These are phyloP conservation scores for Cordilura impudica DNA, from an alignment of 2,888 invertebrate genomes.

Conservation along the genomic window DNA sequence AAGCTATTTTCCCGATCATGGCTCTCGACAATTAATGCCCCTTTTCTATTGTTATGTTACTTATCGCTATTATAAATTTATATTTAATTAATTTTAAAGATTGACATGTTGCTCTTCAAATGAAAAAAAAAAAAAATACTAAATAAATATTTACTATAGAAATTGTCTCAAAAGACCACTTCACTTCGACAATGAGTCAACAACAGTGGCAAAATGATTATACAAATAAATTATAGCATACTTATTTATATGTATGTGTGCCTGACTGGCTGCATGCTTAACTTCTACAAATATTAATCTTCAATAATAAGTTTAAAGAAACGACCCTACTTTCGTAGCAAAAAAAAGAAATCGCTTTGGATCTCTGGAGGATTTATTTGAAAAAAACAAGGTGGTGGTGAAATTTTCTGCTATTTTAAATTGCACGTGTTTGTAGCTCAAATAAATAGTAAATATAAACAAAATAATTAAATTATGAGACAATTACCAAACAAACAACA, in stretches of 20 bases:
- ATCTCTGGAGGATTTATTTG: not conserved
- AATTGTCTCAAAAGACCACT: slow-evolving; percentile 1
- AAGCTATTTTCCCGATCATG: no score
- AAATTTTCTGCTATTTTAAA: slow-evolving; percentile 31
- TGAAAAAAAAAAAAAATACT: not conserved
- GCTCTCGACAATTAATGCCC: no score
- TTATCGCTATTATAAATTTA: not conserved
- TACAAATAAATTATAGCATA: not conserved
- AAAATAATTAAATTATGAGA: slow-evolving; percentile 17
- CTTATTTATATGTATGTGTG: no score
- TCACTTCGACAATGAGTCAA: not conserved
- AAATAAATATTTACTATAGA: not conserved
- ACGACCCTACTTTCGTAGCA: not conserved
- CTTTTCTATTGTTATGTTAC: not conserved
- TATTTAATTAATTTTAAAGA: not conserved
- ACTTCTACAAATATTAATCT: slow-evolving; percentile 10
- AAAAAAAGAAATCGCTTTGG: not conserved
- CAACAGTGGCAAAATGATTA: not conserved
- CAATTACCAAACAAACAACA: slow-evolving; percentile 20
- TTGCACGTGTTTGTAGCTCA: slow-evolving; percentile 28
- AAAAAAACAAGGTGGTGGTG: not conserved
- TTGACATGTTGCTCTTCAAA: not conserved
- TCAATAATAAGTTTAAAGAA: not conserved
- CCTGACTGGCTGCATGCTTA: no score
- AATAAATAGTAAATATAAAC: slow-evolving; percentile 24